Evolutionary conservation across 2,888 invertebrate genomes (phyloP).

Genomic region (Heliconius ethilla): DNA sequence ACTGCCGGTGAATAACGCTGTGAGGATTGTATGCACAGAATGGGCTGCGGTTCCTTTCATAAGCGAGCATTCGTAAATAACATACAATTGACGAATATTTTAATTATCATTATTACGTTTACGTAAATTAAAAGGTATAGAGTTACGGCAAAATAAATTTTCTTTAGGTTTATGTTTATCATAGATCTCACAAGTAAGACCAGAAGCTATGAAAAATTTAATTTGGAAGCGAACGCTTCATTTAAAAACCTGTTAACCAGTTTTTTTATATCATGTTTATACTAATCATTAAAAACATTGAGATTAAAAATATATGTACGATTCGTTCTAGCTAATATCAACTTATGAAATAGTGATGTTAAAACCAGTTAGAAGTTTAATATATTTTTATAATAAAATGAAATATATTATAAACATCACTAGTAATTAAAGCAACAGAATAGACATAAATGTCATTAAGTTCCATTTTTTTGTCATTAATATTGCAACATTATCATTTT

Average conservation of each 20-base stretch:
- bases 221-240: neutral
- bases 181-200: conserved; percentile 4
- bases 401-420: neutral
- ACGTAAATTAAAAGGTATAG: conserved; percentile 34
- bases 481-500: conserved; percentile 30
- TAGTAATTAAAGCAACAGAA: neutral
- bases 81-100: conserved; percentile 44
- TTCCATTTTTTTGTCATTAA: neutral
- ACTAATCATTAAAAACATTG: conserved; percentile 17
- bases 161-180: neutral
- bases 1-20: conserved; percentile 62
- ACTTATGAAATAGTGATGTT: neutral
- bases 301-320: conserved; percentile 5
- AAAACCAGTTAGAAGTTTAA: conserved; percentile 12
- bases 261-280: conserved; percentile 7
- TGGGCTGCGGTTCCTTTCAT: conserved; percentile 63
- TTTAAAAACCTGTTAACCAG: conserved; percentile 20
- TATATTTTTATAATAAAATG: neutral
- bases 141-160: conserved; percentile 25
- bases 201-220: conserved; percentile 23
- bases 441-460: too few relatives aligned
- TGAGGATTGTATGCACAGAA: conserved; percentile 61
- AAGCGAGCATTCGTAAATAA: conserved; percentile 52
- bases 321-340: conserved; percentile 21
- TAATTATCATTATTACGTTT: conserved; percentile 38